A percentile compares a stretch with the other conserved stretches of the same genome.
phyloP scores from a whole-genome alignment of 2,888 invertebrate genomes.

The Hemaris fuciformis region DNA sequence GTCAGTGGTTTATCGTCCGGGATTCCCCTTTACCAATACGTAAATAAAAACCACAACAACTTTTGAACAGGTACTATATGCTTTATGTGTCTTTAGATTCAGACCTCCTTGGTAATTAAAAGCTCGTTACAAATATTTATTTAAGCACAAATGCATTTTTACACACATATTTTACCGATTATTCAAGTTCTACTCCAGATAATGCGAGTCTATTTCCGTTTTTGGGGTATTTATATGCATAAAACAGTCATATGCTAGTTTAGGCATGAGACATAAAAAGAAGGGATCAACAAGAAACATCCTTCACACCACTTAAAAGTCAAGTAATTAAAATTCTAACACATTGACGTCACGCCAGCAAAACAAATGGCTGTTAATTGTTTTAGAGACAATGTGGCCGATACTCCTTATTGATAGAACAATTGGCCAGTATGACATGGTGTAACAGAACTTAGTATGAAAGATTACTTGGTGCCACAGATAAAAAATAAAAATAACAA shows the following conservation, averaged over 20 bases:
- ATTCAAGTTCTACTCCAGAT: no score
- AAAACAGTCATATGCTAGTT: no score
- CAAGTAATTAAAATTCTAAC: not conserved
- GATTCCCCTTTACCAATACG: not conserved
- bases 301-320: not conserved
- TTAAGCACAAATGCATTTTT: no score
- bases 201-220: no score
- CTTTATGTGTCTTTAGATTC: not conserved
- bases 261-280: no score
- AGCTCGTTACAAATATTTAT: no score
- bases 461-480: not conserved
- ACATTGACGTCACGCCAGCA: not conserved
- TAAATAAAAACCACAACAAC: not conserved
- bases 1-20: not conserved
- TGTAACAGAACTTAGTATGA: not conserved
- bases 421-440: not conserved
- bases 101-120: no score
- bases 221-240: no score
- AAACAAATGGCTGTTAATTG: not conserved
- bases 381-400: not conserved
- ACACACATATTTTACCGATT: no score
- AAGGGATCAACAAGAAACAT: not conserved
- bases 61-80: no score
- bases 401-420: not conserved
- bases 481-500: not conserved